Percentiles rank a stretch among this genome's conserved stretches.
Conservation (phyloP, 2,797 vertebrate species). For the Lacerta agilis region DNA sequence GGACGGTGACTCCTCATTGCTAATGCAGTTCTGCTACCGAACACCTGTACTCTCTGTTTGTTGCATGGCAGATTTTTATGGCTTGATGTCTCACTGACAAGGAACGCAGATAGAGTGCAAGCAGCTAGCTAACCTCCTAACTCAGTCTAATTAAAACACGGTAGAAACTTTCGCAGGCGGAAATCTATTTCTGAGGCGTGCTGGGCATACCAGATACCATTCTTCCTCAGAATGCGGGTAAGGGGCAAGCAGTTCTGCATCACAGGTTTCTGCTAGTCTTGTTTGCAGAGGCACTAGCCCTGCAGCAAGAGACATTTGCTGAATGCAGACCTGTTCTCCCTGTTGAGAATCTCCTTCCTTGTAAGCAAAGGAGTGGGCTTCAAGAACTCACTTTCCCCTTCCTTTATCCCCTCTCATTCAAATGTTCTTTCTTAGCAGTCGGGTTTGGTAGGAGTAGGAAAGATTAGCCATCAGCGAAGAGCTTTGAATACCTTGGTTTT, state of each 20-base stretch:
- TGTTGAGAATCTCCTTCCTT: not conserved
- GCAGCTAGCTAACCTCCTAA: constrained; percentile 10
- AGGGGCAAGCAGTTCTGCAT: not conserved
- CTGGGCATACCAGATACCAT: not conserved
- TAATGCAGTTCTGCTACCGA: not conserved
- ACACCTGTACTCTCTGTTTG: not conserved
- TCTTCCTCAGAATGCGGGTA: not conserved
- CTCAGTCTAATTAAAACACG: constrained; percentile 23
- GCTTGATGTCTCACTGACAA: constrained; percentile 8
- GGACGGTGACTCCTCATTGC: constrained; percentile 12
- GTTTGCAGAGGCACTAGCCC: not conserved
- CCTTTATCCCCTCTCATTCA: not conserved
- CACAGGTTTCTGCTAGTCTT: not conserved
- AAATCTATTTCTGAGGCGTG: not conserved
- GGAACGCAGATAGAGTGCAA: not conserved
- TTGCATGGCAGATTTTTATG: constrained; percentile 13
- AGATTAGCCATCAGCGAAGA: too few relatives aligned
- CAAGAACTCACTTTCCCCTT: not conserved
- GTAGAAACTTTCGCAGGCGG: not conserved
- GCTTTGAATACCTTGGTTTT: too few relatives aligned
- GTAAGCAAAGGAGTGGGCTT: not conserved
- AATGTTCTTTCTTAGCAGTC: not conserved
- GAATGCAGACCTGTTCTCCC: not conserved
- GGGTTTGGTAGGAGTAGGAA: not conserved
- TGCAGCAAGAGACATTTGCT: not conserved